phyloP scores from a whole-genome alignment of 1,140 invertebrate genomes.

The Augochlora pura region DNA sequence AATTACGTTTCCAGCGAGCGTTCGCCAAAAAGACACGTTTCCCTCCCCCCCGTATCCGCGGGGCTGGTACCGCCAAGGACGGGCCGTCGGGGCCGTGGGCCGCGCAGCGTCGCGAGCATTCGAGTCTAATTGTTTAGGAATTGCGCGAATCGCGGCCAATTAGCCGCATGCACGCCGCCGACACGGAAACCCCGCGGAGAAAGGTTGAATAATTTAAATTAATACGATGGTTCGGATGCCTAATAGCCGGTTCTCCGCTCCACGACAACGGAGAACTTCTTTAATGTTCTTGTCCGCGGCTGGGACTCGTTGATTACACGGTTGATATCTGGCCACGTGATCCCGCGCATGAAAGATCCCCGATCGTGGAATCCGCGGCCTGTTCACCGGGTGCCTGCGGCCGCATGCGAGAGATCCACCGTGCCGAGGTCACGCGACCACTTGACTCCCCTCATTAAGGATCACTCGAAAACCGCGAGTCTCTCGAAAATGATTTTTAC shows the following conservation, averaged over 20 bases:
- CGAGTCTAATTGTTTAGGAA: slow-evolving; percentile 67
- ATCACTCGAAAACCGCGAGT: no score
- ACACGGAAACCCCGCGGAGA: slow-evolving; percentile 50
- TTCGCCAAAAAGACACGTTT: slow-evolving; percentile 37
- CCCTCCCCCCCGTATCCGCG: slow-evolving; percentile 39
- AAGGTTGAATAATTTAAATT: slow-evolving; percentile 72
- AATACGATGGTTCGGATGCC: slow-evolving; percentile 61
- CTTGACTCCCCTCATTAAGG: no score
- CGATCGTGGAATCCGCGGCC: background rate
- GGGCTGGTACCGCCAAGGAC: slow-evolving; percentile 57
- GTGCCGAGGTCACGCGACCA: no score
- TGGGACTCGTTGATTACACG: slow-evolving; percentile 34
- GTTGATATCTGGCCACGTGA: slow-evolving; percentile 2
- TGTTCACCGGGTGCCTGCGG: no score
- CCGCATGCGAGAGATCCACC: no score
- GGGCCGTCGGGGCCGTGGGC: background rate
- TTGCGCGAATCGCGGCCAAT: slow-evolving; percentile 63
- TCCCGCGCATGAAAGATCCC: background rate
- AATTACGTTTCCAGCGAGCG: slow-evolving; percentile 42
- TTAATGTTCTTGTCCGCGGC: slow-evolving; percentile 30
- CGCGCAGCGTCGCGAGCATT: slow-evolving; percentile 22
- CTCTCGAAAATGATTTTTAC: no score
- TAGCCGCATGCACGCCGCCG: slow-evolving; percentile 61
- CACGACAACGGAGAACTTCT: slow-evolving; percentile 37
- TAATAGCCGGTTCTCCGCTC: slow-evolving; percentile 56